Evolutionary conservation across 1,140 invertebrate genomes (phyloP), one percentile per base, ranked within the genome.

Genomic region (Caenorhabditis remanei): DNA sequence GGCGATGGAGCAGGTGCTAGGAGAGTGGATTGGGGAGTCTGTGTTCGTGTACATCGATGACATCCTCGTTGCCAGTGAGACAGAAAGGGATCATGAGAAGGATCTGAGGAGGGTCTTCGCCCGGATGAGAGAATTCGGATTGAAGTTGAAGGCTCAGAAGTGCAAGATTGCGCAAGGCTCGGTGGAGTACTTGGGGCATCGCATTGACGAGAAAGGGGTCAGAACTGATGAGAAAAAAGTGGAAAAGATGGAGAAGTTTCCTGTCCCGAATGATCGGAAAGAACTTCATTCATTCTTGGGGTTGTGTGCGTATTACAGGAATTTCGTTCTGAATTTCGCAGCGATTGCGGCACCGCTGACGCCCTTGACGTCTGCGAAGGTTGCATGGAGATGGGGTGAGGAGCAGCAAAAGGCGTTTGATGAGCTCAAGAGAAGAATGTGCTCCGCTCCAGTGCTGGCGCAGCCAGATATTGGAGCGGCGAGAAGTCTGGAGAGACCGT

Each of bases 331-430:
- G 56, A 58, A 58, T 21, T 58, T 58, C 56, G 56, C 56, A 21
- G 19, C 6, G 6, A 65, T 61, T 32, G 56, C 84, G 8, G 48
- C 32, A 5, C 87, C 90, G 56, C 53, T 90, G n/a, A 71, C 86
- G 50, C 87, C 88, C 32, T 87, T 90, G 84, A 88, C 87, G 32
- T 55, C 58, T 63, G 46, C 79, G 84, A 55, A 21, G n/a, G 19
- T 58, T 8, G 13, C 65, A 41, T 63, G 32, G 32, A 65, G 87
- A 32, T 89, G 88, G 84, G 16, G 2, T n/a, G 24, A 32, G 4
- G 55, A 82, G 8, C 58, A 87, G n/a, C n/a, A 86, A 24, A 40
- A 87, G 16, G 83, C 90, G 9, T 90, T 90, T 61, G 58, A 85
- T 7, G 48, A 55, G 56, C 46, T 90, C n/a, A 83, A 85, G 53